Evolutionary conservation across 2,113 vertebrate species (phyloP).

Genomic region (Rhegmatorhina hoffmannsi): DNA sequence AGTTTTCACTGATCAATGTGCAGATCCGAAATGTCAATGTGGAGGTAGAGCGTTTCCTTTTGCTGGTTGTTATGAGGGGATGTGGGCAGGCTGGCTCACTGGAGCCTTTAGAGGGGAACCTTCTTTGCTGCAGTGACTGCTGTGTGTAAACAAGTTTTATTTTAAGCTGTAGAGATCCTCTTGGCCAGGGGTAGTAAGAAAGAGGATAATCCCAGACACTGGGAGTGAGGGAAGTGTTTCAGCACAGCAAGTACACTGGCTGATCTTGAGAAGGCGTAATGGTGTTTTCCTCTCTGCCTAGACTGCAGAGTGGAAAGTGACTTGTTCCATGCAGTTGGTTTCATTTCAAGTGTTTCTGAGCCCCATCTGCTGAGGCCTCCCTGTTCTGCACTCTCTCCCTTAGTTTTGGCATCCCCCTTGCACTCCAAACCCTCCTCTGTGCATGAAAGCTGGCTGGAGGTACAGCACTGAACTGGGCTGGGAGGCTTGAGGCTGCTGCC

Average conservation of each 20-base stretch:
- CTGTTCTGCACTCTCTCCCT: not conserved
- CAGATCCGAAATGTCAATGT: conserved; percentile 97
- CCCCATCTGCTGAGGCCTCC: not conserved
- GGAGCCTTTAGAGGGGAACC: not conserved
- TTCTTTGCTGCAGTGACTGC: not conserved
- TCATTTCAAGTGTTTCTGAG: not conserved
- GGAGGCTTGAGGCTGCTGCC: not conserved
- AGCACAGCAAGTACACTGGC: not conserved
- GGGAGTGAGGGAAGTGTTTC: not conserved
- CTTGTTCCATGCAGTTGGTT: not conserved
- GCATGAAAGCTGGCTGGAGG: not conserved
- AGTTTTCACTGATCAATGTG: conserved; percentile 97
- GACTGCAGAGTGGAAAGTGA: not conserved
- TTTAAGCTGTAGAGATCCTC: not conserved
- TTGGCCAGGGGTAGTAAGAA: not conserved
- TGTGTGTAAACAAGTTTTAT: not conserved
- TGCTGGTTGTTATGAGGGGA: not conserved
- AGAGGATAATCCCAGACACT: not conserved
- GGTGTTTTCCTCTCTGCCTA: not conserved
- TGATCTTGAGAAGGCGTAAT: not conserved
- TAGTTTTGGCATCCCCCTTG: not conserved
- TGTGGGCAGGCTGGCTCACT: not conserved
- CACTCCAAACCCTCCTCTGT: not conserved
- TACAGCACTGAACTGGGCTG: not conserved
- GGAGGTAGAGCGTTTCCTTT: conserved; percentile 80